A percentile compares a stretch with the other conserved stretches of the same genome.
Conservation (phyloP, 2,113 vertebrate species). For the Chiloscyllium plagiosum region DNA sequence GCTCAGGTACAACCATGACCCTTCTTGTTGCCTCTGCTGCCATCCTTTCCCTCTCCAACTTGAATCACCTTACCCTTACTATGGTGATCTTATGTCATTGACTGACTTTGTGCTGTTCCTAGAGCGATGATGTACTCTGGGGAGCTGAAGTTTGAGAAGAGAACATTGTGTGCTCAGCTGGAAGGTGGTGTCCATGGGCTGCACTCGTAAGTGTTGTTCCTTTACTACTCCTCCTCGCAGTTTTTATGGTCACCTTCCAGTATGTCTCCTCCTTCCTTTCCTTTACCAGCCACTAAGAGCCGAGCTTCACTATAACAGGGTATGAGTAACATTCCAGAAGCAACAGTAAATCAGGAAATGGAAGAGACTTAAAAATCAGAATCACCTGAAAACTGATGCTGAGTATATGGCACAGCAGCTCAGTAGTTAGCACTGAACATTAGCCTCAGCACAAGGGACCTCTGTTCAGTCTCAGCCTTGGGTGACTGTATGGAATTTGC, state of each 20-base stretch:
- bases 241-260: neutral
- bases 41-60: neutral
- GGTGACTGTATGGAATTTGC: no score
- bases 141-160: slow-evolving; percentile 95
- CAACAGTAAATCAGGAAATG: no score
- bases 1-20: slow-evolving; percentile 67
- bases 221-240: neutral
- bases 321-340: no score
- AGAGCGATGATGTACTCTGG: slow-evolving; percentile 98
- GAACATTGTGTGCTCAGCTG: slow-evolving; percentile 82
- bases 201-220: slow-evolving; percentile 73
- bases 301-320: neutral
- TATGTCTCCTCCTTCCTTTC: neutral
- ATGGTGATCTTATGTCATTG: neutral
- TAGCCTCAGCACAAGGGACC: no score
- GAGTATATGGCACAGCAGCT: no score
- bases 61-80: neutral
- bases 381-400: no score
- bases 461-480: no score
- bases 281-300: neutral
- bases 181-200: slow-evolving; percentile 93
- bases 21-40: neutral
- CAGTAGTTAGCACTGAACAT: no score
- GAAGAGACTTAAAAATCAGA: no score
- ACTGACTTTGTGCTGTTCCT: slow-evolving; percentile 9